Conservation (phyloP, 2,113 vertebrate genomes). For the Eolophus roseicapilla region DNA sequence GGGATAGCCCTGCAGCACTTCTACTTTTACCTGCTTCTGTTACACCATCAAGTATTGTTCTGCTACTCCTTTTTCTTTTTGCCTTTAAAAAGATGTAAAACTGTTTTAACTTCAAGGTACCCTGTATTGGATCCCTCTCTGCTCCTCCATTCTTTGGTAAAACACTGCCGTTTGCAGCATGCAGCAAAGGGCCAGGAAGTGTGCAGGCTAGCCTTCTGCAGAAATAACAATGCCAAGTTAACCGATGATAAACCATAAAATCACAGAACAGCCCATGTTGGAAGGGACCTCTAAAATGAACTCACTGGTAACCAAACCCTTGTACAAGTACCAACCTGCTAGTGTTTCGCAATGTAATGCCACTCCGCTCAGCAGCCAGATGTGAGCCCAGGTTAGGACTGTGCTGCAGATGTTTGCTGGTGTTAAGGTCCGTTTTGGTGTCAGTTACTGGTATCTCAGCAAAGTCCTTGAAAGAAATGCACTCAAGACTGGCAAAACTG, state of each 20-base stretch:
- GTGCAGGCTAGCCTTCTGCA: neutral
- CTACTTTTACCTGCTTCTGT: neutral
- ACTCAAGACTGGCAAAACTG: neutral
- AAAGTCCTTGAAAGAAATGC: neutral
- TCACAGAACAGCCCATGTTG: neutral
- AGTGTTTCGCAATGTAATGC: neutral
- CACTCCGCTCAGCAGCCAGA: neutral
- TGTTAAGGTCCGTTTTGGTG: neutral
- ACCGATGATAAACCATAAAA: neutral
- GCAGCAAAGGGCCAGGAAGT: neutral
- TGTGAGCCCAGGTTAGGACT: neutral
- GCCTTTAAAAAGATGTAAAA: neutral
- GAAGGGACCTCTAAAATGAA: neutral
- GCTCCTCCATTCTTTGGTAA: neutral
- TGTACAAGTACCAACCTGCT: neutral
- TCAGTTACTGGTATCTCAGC: neutral
- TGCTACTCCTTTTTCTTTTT: neutral
- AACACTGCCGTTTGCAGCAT: rapidly evolving
- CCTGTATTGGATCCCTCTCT: neutral
- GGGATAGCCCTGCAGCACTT: neutral
- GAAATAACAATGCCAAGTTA: neutral
- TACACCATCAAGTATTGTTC: neutral
- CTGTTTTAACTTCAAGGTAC: neutral
- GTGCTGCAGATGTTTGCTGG: neutral
- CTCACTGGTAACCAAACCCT: neutral